Evolutionary conservation across 1,140 invertebrate species (phyloP).

Genomic region (Orussus abietinus): DNA sequence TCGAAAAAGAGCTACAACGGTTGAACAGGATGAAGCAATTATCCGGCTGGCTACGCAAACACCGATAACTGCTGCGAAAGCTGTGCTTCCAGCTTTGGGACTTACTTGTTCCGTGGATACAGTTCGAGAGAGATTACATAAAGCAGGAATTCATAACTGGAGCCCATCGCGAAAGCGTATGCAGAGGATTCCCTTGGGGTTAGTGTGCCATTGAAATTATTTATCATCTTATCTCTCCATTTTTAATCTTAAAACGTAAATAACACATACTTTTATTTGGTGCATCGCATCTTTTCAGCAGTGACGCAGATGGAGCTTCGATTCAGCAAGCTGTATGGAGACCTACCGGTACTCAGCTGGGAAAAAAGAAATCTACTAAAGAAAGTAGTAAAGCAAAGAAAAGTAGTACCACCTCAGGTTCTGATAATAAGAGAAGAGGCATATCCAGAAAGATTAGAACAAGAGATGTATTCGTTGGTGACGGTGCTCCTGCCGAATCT

Average conservation of each 20-base stretch:
- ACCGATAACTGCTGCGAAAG: constrained; percentile 48
- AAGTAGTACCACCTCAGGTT: constrained; percentile 9
- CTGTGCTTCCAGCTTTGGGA: constrained; percentile 47
- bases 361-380: constrained; percentile 39
- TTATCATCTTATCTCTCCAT: constrained; percentile 4
- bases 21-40: constrained; percentile 48
- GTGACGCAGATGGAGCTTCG: constrained; percentile 35
- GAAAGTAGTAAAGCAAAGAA: constrained; percentile 22
- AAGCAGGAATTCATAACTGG: constrained; percentile 53
- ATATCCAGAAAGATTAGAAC: constrained; percentile 24
- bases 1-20: constrained; percentile 49
- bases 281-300: constrained; percentile 22
- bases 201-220: constrained; percentile 14
- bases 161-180: constrained; percentile 50
- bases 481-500: constrained; percentile 9
- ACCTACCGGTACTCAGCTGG: constrained; percentile 47
- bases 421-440: constrained; percentile 30
- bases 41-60: constrained; percentile 45
- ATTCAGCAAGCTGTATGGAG: constrained; percentile 51
- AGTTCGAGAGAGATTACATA: constrained; percentile 47
- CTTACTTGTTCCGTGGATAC: constrained; percentile 50
- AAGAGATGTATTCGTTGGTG: constrained; percentile 17
- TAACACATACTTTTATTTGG: constrained; percentile 5
- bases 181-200: constrained; percentile 47
- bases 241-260: constrained; percentile 7